Base-by-base conservation (phyloP, 2,113 vertebrate species). In the Rhadina sibilatrix region DNA sequence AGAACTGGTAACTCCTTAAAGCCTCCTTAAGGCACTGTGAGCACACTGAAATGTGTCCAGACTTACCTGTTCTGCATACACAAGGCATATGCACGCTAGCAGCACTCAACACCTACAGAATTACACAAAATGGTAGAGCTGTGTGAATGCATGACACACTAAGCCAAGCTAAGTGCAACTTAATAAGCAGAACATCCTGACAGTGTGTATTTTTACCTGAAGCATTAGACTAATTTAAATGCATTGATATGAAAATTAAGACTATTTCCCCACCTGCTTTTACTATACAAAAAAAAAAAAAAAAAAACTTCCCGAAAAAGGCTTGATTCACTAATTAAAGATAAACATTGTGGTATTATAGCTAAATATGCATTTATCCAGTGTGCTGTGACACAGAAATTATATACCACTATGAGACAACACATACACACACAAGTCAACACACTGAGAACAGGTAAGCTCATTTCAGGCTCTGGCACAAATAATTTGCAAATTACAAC, bases 401-500 rank as follows among this genome's bases (percentile, higher is more conserved):
- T 75, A 59, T 28, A 83, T 12, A 25, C 20, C 40, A 70, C 27
- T 57, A 76, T 18, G 65, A 86, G 76, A 87, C n/a, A 96, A 88
- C 75, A 88, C 66, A 75, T 19, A 31, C 30, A 78, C 59, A 63
- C 9, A 54, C 47, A 79, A 86, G 35, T 71, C 49, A 87, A 68
- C 38, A 89, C 33, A 76, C 35, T 78, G 33, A 79, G 27, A 96
- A 92, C 54, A 96, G 81, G 46, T 94, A 96, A 66, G 87, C 42
- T 63, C 19, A 89, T 78, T 88, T 72, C 59, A 87, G 33, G 75
- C 63, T 85, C 56, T 75, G 46, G 65, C 38, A 79, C 33, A 25
- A 95, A 83, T 83, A 92, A 90, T 74, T 78, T 87, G 61, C 22
- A 90, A 94, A 85, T 96, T 89, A 92, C 65, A 57, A 42, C 84